phyloP scores from a whole-genome alignment of 2,888 invertebrate species.

The Eilema depressum region DNA sequence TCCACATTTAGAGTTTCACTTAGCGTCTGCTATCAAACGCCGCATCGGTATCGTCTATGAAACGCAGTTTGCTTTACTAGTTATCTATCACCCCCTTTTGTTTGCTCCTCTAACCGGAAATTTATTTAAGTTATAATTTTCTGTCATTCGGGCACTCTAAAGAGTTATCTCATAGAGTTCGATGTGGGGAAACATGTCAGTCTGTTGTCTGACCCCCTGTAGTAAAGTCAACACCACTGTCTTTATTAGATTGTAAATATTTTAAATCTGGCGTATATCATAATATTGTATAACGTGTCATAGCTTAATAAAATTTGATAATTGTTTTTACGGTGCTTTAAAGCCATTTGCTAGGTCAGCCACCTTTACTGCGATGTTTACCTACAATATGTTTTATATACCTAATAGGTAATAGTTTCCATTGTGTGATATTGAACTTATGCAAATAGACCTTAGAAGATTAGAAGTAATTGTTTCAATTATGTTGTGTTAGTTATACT shows the following conservation, averaged over 20 bases:
- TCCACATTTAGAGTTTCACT: slow-evolving; percentile 69
- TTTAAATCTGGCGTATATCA: slow-evolving; percentile 30
- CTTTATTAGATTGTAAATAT: slow-evolving; percentile 45
- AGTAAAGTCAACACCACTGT: slow-evolving; percentile 31
- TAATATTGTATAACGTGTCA: slow-evolving; percentile 31
- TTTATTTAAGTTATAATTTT: slow-evolving; percentile 85
- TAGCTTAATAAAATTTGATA: slow-evolving; percentile 21
- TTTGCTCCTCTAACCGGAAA: slow-evolving; percentile 83
- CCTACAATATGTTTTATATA: background rate
- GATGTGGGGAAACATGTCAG: slow-evolving; percentile 61
- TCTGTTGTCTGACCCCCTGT: slow-evolving; percentile 64
- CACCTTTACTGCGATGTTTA: slow-evolving; percentile 24
- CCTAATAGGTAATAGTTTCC: background rate
- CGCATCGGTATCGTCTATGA: slow-evolving; percentile 78
- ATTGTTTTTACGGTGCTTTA: slow-evolving; percentile 26
- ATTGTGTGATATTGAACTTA: background rate
- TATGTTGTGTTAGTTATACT: background rate
- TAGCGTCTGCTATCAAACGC: slow-evolving; percentile 83
- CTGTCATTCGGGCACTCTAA: slow-evolving; percentile 77
- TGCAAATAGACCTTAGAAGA: background rate
- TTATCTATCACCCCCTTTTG: slow-evolving; percentile 75
- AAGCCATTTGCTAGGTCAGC: slow-evolving; percentile 27
- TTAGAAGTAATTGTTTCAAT: background rate
- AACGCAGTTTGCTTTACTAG: slow-evolving; percentile 75
- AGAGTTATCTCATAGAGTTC: slow-evolving; percentile 56